Base-by-base conservation (phyloP, 2,113 vertebrate species). In the Microtus montanus region DNA sequence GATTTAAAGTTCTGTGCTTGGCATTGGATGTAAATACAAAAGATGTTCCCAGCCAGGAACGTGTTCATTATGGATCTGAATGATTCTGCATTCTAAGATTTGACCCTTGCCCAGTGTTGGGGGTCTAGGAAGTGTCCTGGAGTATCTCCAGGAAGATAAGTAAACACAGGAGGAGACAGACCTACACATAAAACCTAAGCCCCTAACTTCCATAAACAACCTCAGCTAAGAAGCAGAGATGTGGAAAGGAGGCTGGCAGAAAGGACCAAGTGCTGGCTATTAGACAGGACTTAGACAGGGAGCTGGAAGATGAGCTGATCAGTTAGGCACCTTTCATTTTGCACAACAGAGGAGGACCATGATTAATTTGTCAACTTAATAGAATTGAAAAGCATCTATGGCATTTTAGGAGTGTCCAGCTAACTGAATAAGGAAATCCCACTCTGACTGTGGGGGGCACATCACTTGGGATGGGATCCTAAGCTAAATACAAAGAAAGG, bases 211-310 rank as follows among this genome's bases (percentile, higher is more conserved):
- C n/a, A 3, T 20, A 1, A 1, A 38, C 24, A n/a, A 2, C 35
- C 49, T 5, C 35, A 61, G 19, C n/a, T 22, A 35, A 79, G 64
- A 89, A 49, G 41, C 12, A 11, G 11, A 30, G 35, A 4, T 17
- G 2, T 70, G 33, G 52, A 54, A 10, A 3, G 22, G 10, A 90
- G 14, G 38, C 30, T 28, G 19, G 13, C 1, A 15, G 24, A 30
- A 47, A 41, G 33, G 19, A 19, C 10, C 0, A 52, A 47, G 38
- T 28, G 11, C 5, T 1, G 1, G 3, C 8, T 6, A 13, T 12
- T 20, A 2, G 1, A 26, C 20, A 41, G 24, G 26, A 47, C 24
- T 66, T 24, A 68, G 24, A 4, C 38, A 38, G 7, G n/a, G 41
- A 61, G 1, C 5, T 54, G 30, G 38, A 15, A 38, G 26, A 12